Evolutionary conservation across 2,797 vertebrate species (phyloP), one percentile per base, ranked within the genome.

Genomic region (Tachyglossus aculeatus): DNA sequence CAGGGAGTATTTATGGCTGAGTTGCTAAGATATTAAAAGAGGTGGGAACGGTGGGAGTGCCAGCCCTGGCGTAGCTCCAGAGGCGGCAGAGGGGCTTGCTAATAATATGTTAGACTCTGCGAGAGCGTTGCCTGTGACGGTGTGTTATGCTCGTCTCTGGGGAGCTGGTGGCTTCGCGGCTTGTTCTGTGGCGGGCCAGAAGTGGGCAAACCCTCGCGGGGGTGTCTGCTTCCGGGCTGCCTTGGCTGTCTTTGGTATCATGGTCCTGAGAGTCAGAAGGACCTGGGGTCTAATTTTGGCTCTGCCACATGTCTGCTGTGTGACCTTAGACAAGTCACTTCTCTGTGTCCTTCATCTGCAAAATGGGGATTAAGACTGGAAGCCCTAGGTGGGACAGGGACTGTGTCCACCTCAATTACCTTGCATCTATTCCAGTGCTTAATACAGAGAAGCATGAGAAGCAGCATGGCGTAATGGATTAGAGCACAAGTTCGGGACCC

Each of bases 91-190:
- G 22, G 63, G 47, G 55, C 67, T 41, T 67, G 60, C 80, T 80
- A 71, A 81, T 76, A 74, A 80, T 81, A 81, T 71, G 56, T 68
- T 15, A 66, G 70, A 60, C 44, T 62, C 62, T 76, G 78, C 67
- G 55, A 14, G 11, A 65, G 37, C 1, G 2, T 38, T 63, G 51
- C 52, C 47, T 2, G 54, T 57, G 69, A 56, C 16, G 58, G 36
- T 0, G 1, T 45, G 22, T 61, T 41, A 37, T 38, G 18, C 67
- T 54, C 62, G 65, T 63, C 33, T 14, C 38, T 53, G 58, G 56
- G 61, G 69, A 19, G 19, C 43, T 18, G 10, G 43, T 22, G 45
- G 45, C 19, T 24, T 48, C n/a, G 65, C 31, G 37, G 21, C 45
- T 75, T 73, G 45, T 29, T 27, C 9, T 7, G 27, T 11, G 5